These are phyloP conservation scores for Drosophila subsilvestris DNA, from an alignment of 2,888 invertebrate species.

Conservation along the genomic window DNA sequence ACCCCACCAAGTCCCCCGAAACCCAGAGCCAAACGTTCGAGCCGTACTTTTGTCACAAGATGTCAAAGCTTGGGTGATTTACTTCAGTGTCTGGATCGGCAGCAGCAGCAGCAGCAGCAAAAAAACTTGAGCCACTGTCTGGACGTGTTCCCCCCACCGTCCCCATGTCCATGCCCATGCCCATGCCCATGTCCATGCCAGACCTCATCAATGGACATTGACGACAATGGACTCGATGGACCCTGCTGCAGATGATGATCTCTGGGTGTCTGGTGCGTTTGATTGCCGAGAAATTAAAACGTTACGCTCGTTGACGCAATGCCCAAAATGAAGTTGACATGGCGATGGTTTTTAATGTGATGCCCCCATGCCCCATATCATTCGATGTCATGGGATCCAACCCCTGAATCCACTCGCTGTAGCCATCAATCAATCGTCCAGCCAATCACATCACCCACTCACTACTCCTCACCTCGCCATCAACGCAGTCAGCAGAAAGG, in stretches of 20 bases:
- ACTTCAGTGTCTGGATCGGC: conserved; percentile 54
- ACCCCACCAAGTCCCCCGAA: not conserved
- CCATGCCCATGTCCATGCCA: no score
- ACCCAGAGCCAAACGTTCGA: conserved; percentile 26
- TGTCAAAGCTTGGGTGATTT: conserved; percentile 74
- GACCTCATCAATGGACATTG: conserved; percentile 1
- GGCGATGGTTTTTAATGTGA: conserved; percentile 47
- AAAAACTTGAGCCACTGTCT: conserved; percentile 47
- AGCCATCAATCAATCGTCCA: conserved; percentile 66
- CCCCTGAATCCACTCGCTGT: conserved; percentile 2
- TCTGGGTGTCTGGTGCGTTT: conserved; percentile 72
- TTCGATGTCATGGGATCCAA: no score
- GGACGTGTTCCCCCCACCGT: not conserved
- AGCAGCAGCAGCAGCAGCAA: conserved; percentile 20
- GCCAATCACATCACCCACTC: conserved; percentile 33
- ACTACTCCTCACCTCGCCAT: not conserved
- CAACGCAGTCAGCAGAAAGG: not conserved
- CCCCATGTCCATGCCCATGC: no score
- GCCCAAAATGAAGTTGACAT: conserved; percentile 73
- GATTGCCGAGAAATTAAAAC: conserved; percentile 78
- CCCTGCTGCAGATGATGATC: conserved; percentile 6
- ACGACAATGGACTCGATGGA: no score
- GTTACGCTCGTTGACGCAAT: conserved; percentile 73
- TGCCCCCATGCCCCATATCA: conserved; percentile 32
- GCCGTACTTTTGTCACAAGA: conserved; percentile 70